Evolutionary conservation across 2,113 vertebrate genomes (phyloP).

Genomic region (Paraplagusia blochii): DNA sequence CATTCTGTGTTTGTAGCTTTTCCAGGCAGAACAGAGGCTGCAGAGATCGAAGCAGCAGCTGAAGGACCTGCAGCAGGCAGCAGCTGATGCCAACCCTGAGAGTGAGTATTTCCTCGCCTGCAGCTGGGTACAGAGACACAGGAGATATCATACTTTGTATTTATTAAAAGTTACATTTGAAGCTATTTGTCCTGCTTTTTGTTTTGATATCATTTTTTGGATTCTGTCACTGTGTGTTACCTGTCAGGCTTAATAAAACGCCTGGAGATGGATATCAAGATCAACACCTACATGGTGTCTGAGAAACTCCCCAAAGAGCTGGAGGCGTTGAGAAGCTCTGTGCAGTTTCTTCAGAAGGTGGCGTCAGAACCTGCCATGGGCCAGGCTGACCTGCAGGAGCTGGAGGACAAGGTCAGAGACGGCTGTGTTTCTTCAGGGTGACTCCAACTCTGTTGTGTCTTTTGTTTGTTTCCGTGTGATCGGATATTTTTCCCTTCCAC

Average conservation of each 20-base stretch:
- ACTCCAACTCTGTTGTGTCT: neutral
- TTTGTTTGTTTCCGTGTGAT: neutral
- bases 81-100: constrained; percentile 90
- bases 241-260: constrained; percentile 88
- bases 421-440: neutral
- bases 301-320: constrained; percentile 93
- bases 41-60: constrained; percentile 88
- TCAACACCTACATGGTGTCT: constrained; percentile 90
- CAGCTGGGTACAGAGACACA: constrained; percentile 35
- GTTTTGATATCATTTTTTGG: no score
- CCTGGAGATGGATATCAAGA: constrained; percentile 93
- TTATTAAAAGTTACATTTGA: no score
- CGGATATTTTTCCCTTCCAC: constrained; percentile 9
- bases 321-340: constrained; percentile 80
- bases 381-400: constrained; percentile 83
- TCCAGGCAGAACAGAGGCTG: constrained; percentile 87
- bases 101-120: constrained; percentile 84
- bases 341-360: constrained; percentile 88
- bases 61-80: constrained; percentile 88
- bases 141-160: no score
- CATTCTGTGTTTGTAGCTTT: constrained; percentile 75
- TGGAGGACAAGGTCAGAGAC: constrained; percentile 82
- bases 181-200: no score
- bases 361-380: constrained; percentile 89
- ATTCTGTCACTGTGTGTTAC: constrained; percentile 16